phyloP scores from a whole-genome alignment of 2,888 invertebrate species.

The Tholera decimalis region DNA sequence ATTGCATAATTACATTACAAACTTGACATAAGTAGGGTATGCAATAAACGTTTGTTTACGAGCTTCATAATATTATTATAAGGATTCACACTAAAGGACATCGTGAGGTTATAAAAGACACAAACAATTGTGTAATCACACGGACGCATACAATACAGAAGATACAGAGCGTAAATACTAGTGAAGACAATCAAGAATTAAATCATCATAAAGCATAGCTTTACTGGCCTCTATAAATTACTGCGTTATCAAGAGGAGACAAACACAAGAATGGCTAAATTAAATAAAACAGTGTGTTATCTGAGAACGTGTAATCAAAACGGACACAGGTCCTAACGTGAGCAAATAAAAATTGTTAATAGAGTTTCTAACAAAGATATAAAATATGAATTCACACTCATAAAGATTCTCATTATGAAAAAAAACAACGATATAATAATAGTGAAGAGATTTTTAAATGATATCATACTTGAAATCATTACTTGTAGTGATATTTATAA shows the following conservation, averaged over 20 bases:
- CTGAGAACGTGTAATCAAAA: conserved; percentile 82
- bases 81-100: conserved; percentile 76
- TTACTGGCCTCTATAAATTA: conserved; percentile 88
- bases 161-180: conserved; percentile 79
- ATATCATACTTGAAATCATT: neutral
- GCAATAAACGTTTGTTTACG: conserved; percentile 67
- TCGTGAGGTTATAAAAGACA: conserved; percentile 69
- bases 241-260: conserved; percentile 78
- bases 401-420: conserved; percentile 22
- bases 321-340: conserved; percentile 82
- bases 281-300: conserved; percentile 86
- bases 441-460: neutral
- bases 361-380: conserved; percentile 53
- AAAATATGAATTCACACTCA: conserved; percentile 33
- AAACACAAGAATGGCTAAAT: conserved; percentile 83
- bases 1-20: conserved; percentile 52
- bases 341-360: conserved; percentile 67
- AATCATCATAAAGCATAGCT: conserved; percentile 86
- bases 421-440: conserved; percentile 22
- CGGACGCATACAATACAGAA: conserved; percentile 74
- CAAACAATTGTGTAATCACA: conserved; percentile 75
- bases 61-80: conserved; percentile 71
- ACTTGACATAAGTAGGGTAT: conserved; percentile 54
- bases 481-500: neutral
- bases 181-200: conserved; percentile 83